phyloP scores from a whole-genome alignment of 2,888 invertebrate genomes.

The Cosmia trapezina region DNA sequence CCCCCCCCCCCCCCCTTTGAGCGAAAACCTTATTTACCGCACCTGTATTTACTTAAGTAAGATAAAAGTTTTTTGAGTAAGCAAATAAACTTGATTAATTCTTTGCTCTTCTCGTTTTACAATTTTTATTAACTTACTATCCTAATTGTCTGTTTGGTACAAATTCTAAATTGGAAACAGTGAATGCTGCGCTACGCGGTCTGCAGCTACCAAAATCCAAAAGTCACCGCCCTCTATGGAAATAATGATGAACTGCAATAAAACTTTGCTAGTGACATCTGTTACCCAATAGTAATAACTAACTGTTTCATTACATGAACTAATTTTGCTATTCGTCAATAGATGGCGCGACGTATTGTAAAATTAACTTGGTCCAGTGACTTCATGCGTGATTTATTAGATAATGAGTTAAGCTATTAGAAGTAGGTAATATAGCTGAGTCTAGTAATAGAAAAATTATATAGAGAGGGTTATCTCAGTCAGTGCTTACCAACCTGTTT shows the following conservation, averaged over 20 bases:
- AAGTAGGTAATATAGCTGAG: neutral
- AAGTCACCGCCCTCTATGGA: conserved; percentile 19
- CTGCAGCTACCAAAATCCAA: neutral
- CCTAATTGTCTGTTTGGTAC: neutral
- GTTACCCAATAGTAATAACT: neutral
- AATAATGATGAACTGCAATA: conserved; percentile 14
- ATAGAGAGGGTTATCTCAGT: no score
- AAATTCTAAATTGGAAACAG: neutral
- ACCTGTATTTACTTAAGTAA: neutral
- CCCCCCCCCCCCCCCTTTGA: no score
- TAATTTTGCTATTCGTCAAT: neutral
- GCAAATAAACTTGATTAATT: neutral
- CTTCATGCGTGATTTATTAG: neutral
- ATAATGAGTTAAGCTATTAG: neutral
- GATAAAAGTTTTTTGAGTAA: neutral
- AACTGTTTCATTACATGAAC: neutral
- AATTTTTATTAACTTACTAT: neutral
- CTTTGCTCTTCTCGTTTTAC: neutral
- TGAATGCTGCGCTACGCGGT: neutral
- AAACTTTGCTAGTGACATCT: conserved; percentile 11
- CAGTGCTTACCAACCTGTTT: no score
- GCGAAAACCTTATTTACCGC: no score
- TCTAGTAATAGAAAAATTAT: conserved; percentile 1
- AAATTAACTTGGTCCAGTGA: neutral
- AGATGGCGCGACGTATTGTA: conserved; percentile 26